These are phyloP conservation scores for Larimichthys crocea DNA, from an alignment of 2,113 vertebrate species.

Conservation along the genomic window DNA sequence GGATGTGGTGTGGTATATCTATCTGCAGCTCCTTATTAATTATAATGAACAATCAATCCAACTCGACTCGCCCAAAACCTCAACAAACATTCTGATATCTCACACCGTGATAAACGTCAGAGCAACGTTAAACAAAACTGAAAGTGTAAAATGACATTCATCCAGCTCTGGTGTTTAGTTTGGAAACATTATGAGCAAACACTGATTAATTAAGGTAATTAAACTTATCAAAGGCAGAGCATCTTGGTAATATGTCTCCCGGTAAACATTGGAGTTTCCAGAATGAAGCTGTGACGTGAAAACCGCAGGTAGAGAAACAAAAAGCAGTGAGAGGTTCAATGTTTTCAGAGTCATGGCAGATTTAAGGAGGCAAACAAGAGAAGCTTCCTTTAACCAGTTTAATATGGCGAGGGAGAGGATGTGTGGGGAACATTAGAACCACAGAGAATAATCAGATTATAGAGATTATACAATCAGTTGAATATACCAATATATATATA, in stretches of 20 bases:
- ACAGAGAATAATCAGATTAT: too few relatives aligned
- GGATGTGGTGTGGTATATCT: slow-evolving; percentile 29
- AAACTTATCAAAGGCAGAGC: not conserved
- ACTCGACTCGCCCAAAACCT: slow-evolving; percentile 31
- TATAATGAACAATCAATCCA: slow-evolving; percentile 4
- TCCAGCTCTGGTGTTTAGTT: slow-evolving; percentile 36
- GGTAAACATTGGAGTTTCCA: slow-evolving; percentile 5
- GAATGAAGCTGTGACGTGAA: not conserved
- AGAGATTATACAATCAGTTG: too few relatives aligned
- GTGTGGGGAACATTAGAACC: too few relatives aligned
- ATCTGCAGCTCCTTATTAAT: slow-evolving; percentile 21
- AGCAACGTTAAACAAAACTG: not conserved
- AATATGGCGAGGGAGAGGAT: too few relatives aligned
- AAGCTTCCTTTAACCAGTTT: too few relatives aligned
- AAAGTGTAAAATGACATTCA: not conserved
- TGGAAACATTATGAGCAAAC: slow-evolving; percentile 43
- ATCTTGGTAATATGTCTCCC: not conserved
- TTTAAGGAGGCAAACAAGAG: too few relatives aligned
- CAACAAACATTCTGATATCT: slow-evolving; percentile 13
- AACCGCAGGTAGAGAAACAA: not conserved
- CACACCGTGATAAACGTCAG: not conserved
- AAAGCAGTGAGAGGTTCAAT: not conserved
- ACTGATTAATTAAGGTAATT: not conserved
- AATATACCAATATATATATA: too few relatives aligned
- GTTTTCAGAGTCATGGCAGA: not conserved